Conservation (phyloP, 2,113 vertebrate species). For the Daphoenositta chrysoptera region DNA sequence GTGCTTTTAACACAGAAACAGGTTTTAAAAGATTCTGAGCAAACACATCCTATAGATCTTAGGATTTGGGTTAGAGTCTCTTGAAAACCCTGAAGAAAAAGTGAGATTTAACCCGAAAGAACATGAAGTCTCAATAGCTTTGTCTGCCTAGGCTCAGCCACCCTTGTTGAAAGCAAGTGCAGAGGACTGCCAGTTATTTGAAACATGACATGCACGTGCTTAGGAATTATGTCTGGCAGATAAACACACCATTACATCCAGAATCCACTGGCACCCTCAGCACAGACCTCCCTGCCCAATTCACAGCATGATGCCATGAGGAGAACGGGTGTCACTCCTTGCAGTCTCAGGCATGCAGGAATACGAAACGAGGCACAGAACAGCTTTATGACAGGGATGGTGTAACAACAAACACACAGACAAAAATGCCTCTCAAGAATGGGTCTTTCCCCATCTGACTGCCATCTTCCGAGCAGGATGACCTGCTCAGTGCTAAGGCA, state of each 20-base stretch:
- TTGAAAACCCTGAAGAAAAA: background rate
- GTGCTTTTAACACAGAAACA: background rate
- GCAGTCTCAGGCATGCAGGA: rapidly evolving
- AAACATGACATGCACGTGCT: background rate
- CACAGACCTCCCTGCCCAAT: background rate
- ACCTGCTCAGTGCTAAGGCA: background rate
- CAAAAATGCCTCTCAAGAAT: background rate
- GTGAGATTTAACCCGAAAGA: background rate
- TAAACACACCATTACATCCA: background rate
- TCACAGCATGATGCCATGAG: background rate
- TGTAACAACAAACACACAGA: background rate
- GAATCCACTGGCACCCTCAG: background rate
- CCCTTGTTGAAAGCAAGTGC: background rate
- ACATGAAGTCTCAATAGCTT: background rate
- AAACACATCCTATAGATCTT: background rate
- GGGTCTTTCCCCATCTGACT: background rate
- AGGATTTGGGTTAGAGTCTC: background rate
- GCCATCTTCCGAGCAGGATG: background rate
- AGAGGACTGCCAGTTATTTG: background rate
- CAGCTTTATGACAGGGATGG: background rate
- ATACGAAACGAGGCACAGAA: background rate
- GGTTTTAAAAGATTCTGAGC: background rate
- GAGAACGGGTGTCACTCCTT: rapidly evolving
- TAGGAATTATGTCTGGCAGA: background rate
- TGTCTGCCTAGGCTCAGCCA: background rate